A percentile compares a stretch with the other conserved stretches of the same genome.
These are phyloP conservation scores for Melanophora roralis DNA, from an alignment of 2,888 invertebrate genomes.

Conservation along the genomic window DNA sequence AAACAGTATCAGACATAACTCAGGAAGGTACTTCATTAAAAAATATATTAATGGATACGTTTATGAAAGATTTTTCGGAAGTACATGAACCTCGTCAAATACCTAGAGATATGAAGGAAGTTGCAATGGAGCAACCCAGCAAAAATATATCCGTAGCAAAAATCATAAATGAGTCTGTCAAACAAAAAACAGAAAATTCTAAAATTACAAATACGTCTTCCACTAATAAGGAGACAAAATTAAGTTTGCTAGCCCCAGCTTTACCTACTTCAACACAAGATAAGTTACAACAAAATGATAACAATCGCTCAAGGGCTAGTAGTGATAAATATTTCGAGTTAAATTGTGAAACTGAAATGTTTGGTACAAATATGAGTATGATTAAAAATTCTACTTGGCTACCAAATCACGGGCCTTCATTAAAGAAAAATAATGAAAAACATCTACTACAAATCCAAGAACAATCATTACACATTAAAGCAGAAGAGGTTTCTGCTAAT, in stretches of 20 bases:
- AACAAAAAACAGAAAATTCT: slow-evolving; percentile 8
- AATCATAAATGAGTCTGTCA: slow-evolving; percentile 51
- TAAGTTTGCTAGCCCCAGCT: slow-evolving; percentile 21
- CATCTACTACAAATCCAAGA: slow-evolving; percentile 62
- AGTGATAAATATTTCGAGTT: slow-evolving; percentile 67
- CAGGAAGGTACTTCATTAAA: slow-evolving; percentile 19
- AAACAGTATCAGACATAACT: neutral
- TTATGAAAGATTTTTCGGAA: slow-evolving; percentile 68
- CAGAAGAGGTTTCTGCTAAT: slow-evolving; percentile 46
- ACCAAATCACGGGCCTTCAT: slow-evolving; percentile 59
- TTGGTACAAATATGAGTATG: slow-evolving; percentile 71
- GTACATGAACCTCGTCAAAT: slow-evolving; percentile 57
- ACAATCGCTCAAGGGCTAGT: neutral
- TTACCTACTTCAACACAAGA: neutral
- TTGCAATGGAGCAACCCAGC: slow-evolving; percentile 13
- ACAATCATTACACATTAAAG: slow-evolving; percentile 65
- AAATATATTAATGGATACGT: slow-evolving; percentile 66
- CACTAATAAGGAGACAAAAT: neutral
- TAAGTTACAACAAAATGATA: neutral
- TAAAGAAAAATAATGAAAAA: neutral
- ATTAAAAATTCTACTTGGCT: slow-evolving; percentile 74
- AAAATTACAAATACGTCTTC: slow-evolving; percentile 1
- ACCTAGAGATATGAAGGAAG: slow-evolving; percentile 19
- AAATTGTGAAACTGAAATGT: slow-evolving; percentile 74
- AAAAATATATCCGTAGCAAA: slow-evolving; percentile 49